Evolutionary conservation across 53 echinoderm and acorn worm species (phyloP).

Genomic region (Mesocentrotus franciscanus): DNA sequence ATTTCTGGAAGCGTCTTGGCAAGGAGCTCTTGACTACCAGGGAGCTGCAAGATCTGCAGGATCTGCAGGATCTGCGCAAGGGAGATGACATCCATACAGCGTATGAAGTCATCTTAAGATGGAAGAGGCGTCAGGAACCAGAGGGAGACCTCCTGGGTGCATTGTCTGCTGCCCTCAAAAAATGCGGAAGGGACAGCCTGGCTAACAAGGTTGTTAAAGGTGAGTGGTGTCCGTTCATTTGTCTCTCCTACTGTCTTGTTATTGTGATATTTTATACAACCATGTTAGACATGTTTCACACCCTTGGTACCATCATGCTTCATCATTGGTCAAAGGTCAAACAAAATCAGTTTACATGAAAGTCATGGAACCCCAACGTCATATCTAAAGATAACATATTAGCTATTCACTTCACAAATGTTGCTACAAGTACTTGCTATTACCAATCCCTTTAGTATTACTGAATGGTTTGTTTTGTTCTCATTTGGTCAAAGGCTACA

Average conservation of each 20-base stretch:
- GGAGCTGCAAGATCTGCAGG: constrained; percentile 2
- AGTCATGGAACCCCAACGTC: too few relatives aligned
- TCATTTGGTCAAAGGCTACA: too few relatives aligned
- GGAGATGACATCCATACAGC: neutral
- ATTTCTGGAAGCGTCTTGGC: constrained; percentile 44
- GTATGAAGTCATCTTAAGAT: neutral
- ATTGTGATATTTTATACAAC: neutral
- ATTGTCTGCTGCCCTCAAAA: constrained; percentile 26
- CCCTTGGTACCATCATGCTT: too few relatives aligned
- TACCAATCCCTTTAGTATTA: too few relatives aligned
- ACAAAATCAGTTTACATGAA: neutral
- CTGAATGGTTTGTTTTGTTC: too few relatives aligned
- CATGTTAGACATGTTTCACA: too few relatives aligned
- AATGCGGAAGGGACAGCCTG: neutral
- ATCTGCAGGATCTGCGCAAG: neutral
- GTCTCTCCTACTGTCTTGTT: neutral
- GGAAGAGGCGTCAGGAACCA: constrained; percentile 51
- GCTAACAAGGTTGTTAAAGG: constrained; percentile 60
- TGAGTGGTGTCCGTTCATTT: neutral
- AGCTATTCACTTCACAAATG: too few relatives aligned
- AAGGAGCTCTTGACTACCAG: neutral
- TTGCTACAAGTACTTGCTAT: too few relatives aligned
- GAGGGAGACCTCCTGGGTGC: constrained; percentile 25
- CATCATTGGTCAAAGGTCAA: too few relatives aligned
- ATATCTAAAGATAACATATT: too few relatives aligned